Percentiles rank a stretch among this genome's conserved stretches.
These are phyloP conservation scores for Drosophila seclusa DNA, from an alignment of 2,888 invertebrate species.

Conservation along the genomic window DNA sequence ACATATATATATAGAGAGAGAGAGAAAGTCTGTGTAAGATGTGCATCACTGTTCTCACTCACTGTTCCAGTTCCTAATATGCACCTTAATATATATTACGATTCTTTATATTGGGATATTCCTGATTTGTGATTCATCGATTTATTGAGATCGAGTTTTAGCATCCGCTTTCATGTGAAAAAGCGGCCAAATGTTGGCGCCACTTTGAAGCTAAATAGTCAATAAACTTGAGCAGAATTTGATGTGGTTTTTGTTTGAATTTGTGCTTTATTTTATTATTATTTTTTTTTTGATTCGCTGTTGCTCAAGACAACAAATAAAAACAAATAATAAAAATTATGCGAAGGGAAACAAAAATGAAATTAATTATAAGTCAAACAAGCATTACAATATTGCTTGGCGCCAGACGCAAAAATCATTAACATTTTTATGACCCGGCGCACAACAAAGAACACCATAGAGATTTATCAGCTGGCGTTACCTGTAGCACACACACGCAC, in stretches of 20 bases:
- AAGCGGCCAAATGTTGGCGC: conserved; percentile 69
- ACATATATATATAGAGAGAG: background rate
- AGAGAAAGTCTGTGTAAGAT: background rate
- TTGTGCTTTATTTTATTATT: conserved; percentile 24
- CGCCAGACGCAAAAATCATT: conserved; percentile 80
- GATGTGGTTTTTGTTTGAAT: conserved; percentile 36
- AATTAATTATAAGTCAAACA: conserved; percentile 82
- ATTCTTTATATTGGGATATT: conserved; percentile 17
- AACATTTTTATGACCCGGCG: conserved; percentile 80
- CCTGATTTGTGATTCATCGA: conserved; percentile 50
- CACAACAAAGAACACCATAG: conserved; percentile 77
- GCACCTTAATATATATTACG: conserved; percentile 7
- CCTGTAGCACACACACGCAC: conserved; percentile 55
- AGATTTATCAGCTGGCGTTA: conserved; percentile 73
- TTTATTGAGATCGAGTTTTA: conserved; percentile 46
- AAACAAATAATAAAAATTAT: conserved; percentile 55
- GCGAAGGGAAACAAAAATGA: conserved; percentile 58
- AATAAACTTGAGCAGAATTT: conserved; percentile 65
- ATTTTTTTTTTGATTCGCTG: conserved; percentile 27
- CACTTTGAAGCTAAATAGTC: conserved; percentile 75
- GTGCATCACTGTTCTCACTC: background rate
- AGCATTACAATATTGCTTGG: conserved; percentile 79
- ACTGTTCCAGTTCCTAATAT: background rate
- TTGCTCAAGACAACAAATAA: conserved; percentile 55
- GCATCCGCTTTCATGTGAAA: conserved; percentile 63